These are phyloP conservation scores for Gerris buenoi DNA, from an alignment of 1,140 invertebrate species.

Conservation along the genomic window DNA sequence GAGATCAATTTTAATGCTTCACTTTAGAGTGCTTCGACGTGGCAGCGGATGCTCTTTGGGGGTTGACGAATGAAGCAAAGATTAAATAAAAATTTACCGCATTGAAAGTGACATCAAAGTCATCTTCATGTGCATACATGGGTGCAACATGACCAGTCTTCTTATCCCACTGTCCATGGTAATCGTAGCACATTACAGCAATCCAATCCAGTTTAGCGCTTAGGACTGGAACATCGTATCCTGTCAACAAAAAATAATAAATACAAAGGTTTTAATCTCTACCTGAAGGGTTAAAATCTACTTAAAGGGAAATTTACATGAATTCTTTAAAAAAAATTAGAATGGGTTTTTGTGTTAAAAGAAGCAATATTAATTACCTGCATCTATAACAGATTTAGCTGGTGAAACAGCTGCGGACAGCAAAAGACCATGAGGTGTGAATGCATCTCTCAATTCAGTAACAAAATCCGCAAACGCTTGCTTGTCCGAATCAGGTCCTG, in stretches of 20 bases:
- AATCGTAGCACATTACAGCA: constrained; percentile 80
- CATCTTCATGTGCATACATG: constrained; percentile 54
- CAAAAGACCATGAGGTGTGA: constrained; percentile 49
- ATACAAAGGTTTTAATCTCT: too few species aligned
- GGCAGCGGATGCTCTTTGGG: too few species aligned
- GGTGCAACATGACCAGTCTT: constrained; percentile 75
- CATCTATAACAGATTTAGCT: constrained; percentile 46
- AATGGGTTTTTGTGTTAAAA: too few species aligned
- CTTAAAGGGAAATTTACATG: too few species aligned
- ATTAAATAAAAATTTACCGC: constrained; percentile 34
- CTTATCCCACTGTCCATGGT: constrained; percentile 80
- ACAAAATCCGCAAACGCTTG: constrained; percentile 52
- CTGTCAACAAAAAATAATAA: constrained; percentile 25
- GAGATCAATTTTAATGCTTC: too few species aligned
- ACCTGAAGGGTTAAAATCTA: too few species aligned
- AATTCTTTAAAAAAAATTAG: too few species aligned
- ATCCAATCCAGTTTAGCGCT: constrained; percentile 68
- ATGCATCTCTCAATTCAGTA: constrained; percentile 50
- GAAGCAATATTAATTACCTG: too few species aligned
- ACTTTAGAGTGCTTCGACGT: too few species aligned
- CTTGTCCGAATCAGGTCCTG: constrained; percentile 60
- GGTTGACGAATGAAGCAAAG: too few species aligned
- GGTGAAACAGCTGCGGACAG: constrained; percentile 72
- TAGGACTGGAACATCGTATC: constrained; percentile 58
- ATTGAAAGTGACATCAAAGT: constrained; percentile 60